Conservation (phyloP, 2,113 vertebrate genomes). For the Dasyurus viverrinus region DNA sequence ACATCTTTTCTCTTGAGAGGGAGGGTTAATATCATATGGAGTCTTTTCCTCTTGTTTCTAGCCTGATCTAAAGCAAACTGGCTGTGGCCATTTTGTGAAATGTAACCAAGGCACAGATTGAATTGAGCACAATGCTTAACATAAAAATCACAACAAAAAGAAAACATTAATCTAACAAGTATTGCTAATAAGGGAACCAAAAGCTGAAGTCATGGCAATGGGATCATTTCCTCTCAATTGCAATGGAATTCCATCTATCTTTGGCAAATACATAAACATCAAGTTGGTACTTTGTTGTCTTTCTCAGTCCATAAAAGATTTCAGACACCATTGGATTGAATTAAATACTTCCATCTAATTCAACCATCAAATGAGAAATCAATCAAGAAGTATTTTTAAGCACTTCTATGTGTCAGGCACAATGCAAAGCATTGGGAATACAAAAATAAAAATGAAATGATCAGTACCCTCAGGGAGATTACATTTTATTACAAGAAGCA, state of each 20-base stretch:
- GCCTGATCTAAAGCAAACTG: conserved; percentile 4
- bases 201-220: conserved; percentile 23
- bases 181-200: conserved; percentile 1
- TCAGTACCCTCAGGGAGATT: neutral
- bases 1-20: conserved; percentile 23
- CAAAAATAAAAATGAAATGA: neutral
- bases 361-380: neutral
- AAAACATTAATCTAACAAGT: neutral
- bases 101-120: neutral
- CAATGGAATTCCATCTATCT: conserved; percentile 34
- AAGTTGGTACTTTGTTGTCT: neutral
- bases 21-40: conserved; percentile 11
- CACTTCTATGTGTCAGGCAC: neutral
- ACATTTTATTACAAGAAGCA: neutral
- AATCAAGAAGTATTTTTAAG: neutral
- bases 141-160: conserved; percentile 10
- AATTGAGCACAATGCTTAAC: conserved; percentile 10
- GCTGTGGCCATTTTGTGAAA: conserved; percentile 31
- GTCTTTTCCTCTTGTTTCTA: conserved; percentile 35
- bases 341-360: neutral
- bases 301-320: conserved; percentile 55
- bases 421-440: neutral
- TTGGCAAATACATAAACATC: conserved; percentile 44
- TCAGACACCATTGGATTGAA: conserved; percentile 33
- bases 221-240: conserved; percentile 34